Evolutionary conservation across 2,797 vertebrate species (phyloP), one percentile per base, ranked within the genome.

Genomic region (Denticeps clupeoides): DNA sequence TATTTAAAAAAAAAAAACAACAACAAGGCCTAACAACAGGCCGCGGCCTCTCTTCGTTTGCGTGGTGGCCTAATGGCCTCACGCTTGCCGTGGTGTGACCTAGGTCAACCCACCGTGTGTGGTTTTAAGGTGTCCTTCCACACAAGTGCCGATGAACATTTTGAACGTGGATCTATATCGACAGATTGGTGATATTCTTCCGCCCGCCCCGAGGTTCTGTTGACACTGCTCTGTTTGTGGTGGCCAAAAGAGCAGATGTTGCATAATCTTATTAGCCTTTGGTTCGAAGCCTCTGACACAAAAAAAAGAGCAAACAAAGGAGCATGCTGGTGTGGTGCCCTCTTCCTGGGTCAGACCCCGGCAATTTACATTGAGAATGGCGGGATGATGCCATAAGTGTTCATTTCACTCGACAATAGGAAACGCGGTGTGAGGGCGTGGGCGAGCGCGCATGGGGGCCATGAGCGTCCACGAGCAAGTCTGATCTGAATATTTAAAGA

Each of bases 381-480:
- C 33, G 44, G 38, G 35, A 4, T 53, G 49, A 56, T 63, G 50
- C 32, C 3, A 40, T 42, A 50, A 42, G 25, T 25, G 50, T 53
- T 47, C 53, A 53, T 47, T 55, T 53, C 28, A 48, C 49, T 35
- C 60, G 51, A 58, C 47, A 53, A 61, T 62, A 61, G 62, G 58
- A 64, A 64, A 58, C 55, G 55, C 55, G 22, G 45, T 35, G 45
- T 56, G 58, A 38, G 55, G 47, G 47, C 46, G 38, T 44, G 50
- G 54, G 45, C n/a, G n/a, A n/a, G n/a, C n/a, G n/a, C n/a, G n/a
- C n/a, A n/a, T n/a, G n/a, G n/a, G n/a, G n/a, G n/a, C n/a, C n/a
- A n/a, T n/a, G n/a, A n/a, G n/a, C n/a, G n/a, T n/a, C n/a, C n/a
- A n/a, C n/a, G 24, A 8, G 5, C 5, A 7, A 7, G 5, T 23